Percentiles rank a stretch among this genome's conserved stretches.
Conservation (phyloP, 2,113 vertebrate species). For the Centropus unirufus region DNA sequence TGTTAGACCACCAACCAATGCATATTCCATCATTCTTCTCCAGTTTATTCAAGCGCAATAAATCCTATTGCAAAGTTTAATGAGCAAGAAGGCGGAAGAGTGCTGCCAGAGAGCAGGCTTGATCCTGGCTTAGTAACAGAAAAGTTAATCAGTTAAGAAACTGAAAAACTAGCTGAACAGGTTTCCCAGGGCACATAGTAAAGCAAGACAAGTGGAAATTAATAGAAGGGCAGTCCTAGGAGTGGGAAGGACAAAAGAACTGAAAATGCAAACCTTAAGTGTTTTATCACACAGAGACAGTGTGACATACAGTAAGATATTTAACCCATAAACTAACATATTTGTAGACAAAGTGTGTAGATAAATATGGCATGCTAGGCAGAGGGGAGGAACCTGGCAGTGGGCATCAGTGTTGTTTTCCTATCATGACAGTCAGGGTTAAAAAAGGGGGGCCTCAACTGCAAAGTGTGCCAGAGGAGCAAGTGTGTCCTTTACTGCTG, state of each 20-base stretch:
- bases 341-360: background rate
- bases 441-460: background rate
- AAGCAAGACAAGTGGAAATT: background rate
- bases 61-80: background rate
- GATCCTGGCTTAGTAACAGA: background rate
- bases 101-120: background rate
- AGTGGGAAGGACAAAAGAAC: background rate
- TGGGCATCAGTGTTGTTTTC: background rate
- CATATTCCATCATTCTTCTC: background rate
- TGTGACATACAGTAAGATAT: background rate
- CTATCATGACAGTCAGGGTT: background rate
- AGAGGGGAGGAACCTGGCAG: background rate
- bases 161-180: slow-evolving; percentile 34
- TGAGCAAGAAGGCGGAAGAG: background rate
- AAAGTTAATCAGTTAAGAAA: slow-evolving; percentile 27
- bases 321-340: background rate
- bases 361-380: background rate
- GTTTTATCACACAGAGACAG: background rate
- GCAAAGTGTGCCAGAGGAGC: background rate
- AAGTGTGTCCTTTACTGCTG: background rate
- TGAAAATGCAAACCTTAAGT: background rate
- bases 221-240: background rate
- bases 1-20: background rate
- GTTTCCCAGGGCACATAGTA: slow-evolving; percentile 16
- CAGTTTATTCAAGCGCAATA: background rate